phyloP scores from a whole-genome alignment of 2,888 invertebrate species.

The Podabrus alpinus region DNA sequence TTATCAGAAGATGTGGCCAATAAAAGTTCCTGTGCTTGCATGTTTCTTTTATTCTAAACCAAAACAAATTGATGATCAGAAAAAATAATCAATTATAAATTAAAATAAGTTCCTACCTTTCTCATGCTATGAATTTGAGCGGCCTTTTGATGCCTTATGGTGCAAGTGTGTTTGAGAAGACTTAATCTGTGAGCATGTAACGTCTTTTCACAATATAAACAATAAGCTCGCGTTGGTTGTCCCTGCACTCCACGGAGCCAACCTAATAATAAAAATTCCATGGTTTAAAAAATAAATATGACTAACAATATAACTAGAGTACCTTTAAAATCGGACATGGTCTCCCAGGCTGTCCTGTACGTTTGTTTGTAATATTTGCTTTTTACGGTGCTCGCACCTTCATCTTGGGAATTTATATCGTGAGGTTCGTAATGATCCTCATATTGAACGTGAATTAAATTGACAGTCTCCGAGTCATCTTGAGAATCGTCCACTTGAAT shows the following conservation, averaged over 20 bases:
- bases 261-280: slow-evolving; percentile 48
- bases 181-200: slow-evolving; percentile 64
- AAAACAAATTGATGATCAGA: neutral
- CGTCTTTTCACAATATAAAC: slow-evolving; percentile 61
- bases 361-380: slow-evolving; percentile 61
- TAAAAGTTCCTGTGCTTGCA: neutral
- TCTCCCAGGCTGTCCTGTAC: slow-evolving; percentile 63
- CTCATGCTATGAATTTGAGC: slow-evolving; percentile 49
- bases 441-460: slow-evolving; percentile 43
- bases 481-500: slow-evolving; percentile 34
- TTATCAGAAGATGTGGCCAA: neutral
- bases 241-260: slow-evolving; percentile 62
- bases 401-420: slow-evolving; percentile 31
- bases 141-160: slow-evolving; percentile 62
- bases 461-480: slow-evolving; percentile 32
- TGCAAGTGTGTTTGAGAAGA: slow-evolving; percentile 63
- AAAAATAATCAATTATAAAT: neutral
- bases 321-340: slow-evolving; percentile 65
- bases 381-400: slow-evolving; percentile 35
- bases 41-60: slow-evolving; percentile 21
- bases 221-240: slow-evolving; percentile 62
- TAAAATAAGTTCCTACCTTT: slow-evolving; percentile 36
- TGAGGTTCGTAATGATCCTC: slow-evolving; percentile 39
- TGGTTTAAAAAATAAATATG: neutral
- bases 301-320: slow-evolving; percentile 23